Base-by-base conservation (phyloP, 2,113 vertebrate species). In the Cyanistes caeruleus region DNA sequence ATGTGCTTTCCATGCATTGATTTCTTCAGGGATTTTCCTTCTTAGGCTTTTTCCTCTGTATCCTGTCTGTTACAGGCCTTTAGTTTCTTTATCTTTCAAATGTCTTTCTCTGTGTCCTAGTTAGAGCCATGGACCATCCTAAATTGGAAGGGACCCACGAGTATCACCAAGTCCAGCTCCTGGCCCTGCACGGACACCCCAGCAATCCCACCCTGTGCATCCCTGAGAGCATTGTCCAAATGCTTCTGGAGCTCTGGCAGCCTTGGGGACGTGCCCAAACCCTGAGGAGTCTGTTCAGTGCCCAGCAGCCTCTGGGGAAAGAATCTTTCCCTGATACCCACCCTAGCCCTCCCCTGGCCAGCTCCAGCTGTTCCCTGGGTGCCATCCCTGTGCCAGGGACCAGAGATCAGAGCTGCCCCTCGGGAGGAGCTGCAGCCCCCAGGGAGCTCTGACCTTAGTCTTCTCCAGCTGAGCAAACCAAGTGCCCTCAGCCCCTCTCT, bases 111-210 rank as follows among this genome's bases (percentile, higher is more conserved):
- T 35, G 9, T 58, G 44, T 86, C 31, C 59, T 77, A 11, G 15
- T 53, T 48, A 31, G 10, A 41, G 18, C n/a, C 16, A 15, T 30
- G 46, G 46, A 68, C 30, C 5, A 5, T 21, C 16, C 14, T 41
- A 5, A 55, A 17, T 5, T 13, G 39, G 55, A 76, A 60, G 46
- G 9, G 21, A 41, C 30, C 16, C 3, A 1, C n/a, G n/a, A 1
- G 20, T 46, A 25, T 22, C 39, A 12, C 6, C 0, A 0, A 60
- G 39, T 5, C 7, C 60, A 37, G 0, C 12, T 0, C 59, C 11
- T 1, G 3, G 0, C 52, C 37, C 60, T 24, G 44, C 52, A 1
- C 44, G 52, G 53, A 5, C 35, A 8, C 30, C 25, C 75, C 41
- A 35, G 11, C 5, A 55, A 4, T 16, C n/a, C 28, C 41, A 13